Conservation (phyloP, 1,140 invertebrate genomes). For the Halyomorpha halys region DNA sequence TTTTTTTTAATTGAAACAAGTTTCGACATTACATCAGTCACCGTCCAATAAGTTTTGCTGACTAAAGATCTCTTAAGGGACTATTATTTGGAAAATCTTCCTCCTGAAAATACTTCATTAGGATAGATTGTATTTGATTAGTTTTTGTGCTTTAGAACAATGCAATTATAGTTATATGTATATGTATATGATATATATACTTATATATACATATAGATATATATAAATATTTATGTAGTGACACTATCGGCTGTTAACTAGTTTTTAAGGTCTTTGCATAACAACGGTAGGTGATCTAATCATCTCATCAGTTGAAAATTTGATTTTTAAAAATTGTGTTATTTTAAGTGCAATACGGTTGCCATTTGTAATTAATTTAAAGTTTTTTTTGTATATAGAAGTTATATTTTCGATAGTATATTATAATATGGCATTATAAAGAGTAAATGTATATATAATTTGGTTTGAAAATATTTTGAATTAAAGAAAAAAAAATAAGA, state of each 20-base stretch:
- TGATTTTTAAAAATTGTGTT: slow-evolving; percentile 8
- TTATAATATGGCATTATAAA: background rate
- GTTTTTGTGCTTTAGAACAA: slow-evolving; percentile 7
- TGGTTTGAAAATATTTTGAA: slow-evolving; percentile 10
- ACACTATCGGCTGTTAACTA: slow-evolving; percentile 22
- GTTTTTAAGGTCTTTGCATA: slow-evolving; percentile 6
- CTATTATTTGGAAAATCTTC: background rate
- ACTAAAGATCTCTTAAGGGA: slow-evolving; percentile 12
- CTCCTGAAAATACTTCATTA: slow-evolving; percentile 1
- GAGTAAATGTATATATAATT: slow-evolving; percentile 13
- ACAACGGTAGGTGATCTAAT: background rate
- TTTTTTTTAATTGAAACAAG: too few species aligned
- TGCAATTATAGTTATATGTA: background rate
- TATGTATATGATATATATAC: background rate
- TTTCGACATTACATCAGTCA: background rate
- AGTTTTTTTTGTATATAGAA: slow-evolving; percentile 16
- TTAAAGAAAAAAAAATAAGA: background rate
- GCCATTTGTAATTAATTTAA: slow-evolving; percentile 19
- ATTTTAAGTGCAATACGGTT: slow-evolving; percentile 20
- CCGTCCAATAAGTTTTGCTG: slow-evolving; percentile 17
- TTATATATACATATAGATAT: slow-evolving; percentile 16
- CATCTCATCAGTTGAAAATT: slow-evolving; percentile 4
- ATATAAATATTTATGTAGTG: slow-evolving; percentile 17
- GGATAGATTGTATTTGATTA: slow-evolving; percentile 8
- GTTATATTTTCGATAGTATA: slow-evolving; percentile 18